Evolutionary conservation across 2,888 invertebrate genomes (phyloP).

Genomic region (Leptogaster cylindrica): DNA sequence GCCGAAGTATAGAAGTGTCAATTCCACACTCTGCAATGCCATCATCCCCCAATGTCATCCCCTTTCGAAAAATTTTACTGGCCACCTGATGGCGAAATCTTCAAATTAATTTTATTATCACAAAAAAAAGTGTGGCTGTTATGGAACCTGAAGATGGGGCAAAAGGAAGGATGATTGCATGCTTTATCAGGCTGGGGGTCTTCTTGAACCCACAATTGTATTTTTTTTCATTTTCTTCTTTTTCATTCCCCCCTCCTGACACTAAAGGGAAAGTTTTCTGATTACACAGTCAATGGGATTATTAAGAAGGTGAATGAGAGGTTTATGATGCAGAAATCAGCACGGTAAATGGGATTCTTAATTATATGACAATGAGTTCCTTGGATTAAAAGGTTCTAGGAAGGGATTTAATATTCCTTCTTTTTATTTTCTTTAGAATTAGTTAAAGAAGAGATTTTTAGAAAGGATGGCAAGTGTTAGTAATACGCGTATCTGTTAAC

Average conservation of each 20-base stretch:
- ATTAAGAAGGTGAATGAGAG: conserved; percentile 39
- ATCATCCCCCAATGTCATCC: background rate
- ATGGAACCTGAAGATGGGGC: no score
- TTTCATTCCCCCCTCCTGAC: background rate
- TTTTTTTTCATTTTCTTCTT: no score
- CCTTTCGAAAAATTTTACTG: conserved; percentile 1
- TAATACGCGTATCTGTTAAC: no score
- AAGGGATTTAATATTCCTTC: no score
- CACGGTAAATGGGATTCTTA: conserved; percentile 30
- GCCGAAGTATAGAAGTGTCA: no score
- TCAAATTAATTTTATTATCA: conserved; percentile 38
- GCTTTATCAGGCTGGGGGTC: background rate
- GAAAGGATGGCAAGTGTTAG: no score
- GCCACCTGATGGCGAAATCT: conserved; percentile 37
- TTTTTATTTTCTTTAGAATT: no score
- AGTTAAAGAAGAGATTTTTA: no score
- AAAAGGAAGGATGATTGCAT: conserved; percentile 21
- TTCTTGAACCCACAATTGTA: conserved; percentile 7
- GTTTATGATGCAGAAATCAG: conserved; percentile 38
- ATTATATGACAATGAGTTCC: conserved; percentile 35
- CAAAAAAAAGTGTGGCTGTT: conserved; percentile 12
- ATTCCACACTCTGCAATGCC: no score
- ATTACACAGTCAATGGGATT: conserved; percentile 36
- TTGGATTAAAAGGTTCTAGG: background rate
- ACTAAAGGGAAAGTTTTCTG: conserved; percentile 25